These are phyloP conservation scores for Clarias magur DNA, from an alignment of 2,113 vertebrate species.

Conservation along the genomic window DNA sequence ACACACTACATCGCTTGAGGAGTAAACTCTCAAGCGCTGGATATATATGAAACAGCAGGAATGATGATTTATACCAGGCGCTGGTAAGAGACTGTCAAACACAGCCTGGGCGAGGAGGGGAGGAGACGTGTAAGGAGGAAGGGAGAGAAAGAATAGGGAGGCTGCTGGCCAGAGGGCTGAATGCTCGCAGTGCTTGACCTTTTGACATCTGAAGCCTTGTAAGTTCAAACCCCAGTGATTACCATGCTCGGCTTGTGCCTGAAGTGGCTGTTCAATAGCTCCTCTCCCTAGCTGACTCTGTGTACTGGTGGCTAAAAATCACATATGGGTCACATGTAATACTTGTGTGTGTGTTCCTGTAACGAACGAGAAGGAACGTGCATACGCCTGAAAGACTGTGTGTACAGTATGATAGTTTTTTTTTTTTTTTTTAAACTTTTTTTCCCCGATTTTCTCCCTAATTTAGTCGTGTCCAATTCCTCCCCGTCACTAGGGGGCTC, in stretches of 20 bases:
- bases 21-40: slow-evolving; percentile 7
- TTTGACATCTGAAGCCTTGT: slow-evolving; percentile 65
- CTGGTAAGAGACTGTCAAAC: slow-evolving; percentile 2
- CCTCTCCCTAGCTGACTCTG: not conserved
- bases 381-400: not conserved
- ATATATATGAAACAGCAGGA: slow-evolving; percentile 23
- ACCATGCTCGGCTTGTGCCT: slow-evolving; percentile 69
- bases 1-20: slow-evolving; percentile 6
- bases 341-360: not conserved
- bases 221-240: slow-evolving; percentile 72
- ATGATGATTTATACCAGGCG: slow-evolving; percentile 43
- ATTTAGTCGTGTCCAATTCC: no score
- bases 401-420: not conserved
- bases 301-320: not conserved
- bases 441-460: no score
- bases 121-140: slow-evolving; percentile 26
- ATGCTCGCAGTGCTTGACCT: slow-evolving; percentile 72
- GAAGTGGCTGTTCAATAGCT: slow-evolving; percentile 50
- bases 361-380: not conserved
- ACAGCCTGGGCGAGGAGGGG: slow-evolving; percentile 3
- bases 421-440: no score
- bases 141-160: slow-evolving; percentile 52
- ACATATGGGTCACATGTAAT: not conserved
- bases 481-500: no score
- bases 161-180: slow-evolving; percentile 58